These are phyloP conservation scores for Apotomis turbidana DNA, from an alignment of 2,888 invertebrate species.

Conservation along the genomic window DNA sequence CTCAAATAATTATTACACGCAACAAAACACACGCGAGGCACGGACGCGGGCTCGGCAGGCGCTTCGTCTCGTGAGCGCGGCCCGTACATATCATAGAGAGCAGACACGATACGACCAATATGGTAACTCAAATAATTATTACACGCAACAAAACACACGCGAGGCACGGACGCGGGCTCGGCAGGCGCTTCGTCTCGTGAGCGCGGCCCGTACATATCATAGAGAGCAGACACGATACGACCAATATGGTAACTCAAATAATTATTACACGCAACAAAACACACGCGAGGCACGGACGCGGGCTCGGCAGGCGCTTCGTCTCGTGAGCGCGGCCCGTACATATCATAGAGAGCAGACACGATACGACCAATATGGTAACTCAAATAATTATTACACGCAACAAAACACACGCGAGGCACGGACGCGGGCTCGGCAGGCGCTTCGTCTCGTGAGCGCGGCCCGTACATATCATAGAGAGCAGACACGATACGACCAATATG, in stretches of 20 bases:
- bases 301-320: slow-evolving; percentile 26
- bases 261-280: slow-evolving; percentile 38
- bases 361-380: no score
- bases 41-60: slow-evolving; percentile 15
- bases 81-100: not conserved
- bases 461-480: not conserved
- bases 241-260: no score
- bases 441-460: slow-evolving; percentile 24
- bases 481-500: no score
- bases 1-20: no score
- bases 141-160: slow-evolving; percentile 40
- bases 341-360: not conserved
- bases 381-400: no score
- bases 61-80: slow-evolving; percentile 29
- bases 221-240: no score
- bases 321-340: slow-evolving; percentile 14
- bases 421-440: slow-evolving; percentile 21
- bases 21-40: slow-evolving; percentile 34
- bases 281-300: slow-evolving; percentile 27
- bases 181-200: slow-evolving; percentile 33
- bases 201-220: not conserved
- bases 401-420: no score
- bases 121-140: no score
- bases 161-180: slow-evolving; percentile 9
- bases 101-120: no score